These are phyloP conservation scores for Machimus rusticus DNA, from an alignment of 2,888 invertebrate species.

Conservation along the genomic window DNA sequence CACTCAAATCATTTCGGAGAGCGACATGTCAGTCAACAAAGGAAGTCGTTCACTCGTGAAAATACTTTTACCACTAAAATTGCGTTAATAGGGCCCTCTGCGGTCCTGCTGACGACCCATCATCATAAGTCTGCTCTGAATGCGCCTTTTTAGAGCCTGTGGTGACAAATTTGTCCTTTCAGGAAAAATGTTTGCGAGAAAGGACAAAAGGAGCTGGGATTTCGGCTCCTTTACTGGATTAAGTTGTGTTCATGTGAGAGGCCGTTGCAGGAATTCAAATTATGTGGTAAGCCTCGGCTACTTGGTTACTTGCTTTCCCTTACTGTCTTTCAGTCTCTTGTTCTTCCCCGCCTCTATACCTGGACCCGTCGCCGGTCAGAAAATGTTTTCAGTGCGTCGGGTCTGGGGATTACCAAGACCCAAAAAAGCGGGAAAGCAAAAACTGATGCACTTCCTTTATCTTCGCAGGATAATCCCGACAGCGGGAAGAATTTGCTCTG, in stretches of 20 bases:
- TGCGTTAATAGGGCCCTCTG: constrained; percentile 16
- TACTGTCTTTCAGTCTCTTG: background rate
- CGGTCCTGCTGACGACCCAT: background rate
- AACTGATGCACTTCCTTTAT: constrained; percentile 3
- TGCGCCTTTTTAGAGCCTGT: background rate
- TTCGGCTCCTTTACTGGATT: constrained; percentile 27
- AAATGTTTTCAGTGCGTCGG: background rate
- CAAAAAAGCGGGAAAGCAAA: background rate
- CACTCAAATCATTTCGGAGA: background rate
- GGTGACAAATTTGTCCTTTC: constrained; percentile 39
- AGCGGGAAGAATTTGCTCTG: background rate
- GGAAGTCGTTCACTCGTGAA: constrained; percentile 37
- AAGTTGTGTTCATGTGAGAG: background rate
- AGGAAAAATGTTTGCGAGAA: background rate
- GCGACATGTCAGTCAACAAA: background rate
- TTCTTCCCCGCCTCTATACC: background rate
- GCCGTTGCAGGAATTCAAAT: constrained; percentile 7
- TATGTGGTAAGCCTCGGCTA: constrained; percentile 12
- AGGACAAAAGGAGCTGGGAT: background rate
- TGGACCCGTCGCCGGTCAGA: background rate
- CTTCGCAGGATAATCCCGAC: constrained; percentile 5
- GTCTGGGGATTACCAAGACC: constrained; percentile 9
- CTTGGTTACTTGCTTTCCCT: background rate
- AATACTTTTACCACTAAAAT: constrained; percentile 34
- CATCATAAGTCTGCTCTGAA: background rate